phyloP scores from a whole-genome alignment of 2,113 vertebrate species.

The Castor canadensis region DNA sequence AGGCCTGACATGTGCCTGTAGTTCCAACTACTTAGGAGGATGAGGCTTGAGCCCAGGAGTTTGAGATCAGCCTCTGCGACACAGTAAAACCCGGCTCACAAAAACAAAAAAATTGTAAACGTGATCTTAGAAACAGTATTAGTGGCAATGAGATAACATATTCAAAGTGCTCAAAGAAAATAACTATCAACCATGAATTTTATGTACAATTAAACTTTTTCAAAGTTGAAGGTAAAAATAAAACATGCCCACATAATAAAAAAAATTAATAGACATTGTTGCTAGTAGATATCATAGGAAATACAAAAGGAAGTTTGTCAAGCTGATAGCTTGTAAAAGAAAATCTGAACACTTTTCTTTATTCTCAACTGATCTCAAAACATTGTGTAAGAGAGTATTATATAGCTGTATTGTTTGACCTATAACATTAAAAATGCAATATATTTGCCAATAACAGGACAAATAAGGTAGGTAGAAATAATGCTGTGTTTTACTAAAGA shows the following conservation, averaged over 20 bases:
- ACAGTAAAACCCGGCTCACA: neutral
- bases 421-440: constrained; percentile 40
- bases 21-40: neutral
- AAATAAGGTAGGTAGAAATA: neutral
- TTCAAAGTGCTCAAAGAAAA: constrained; percentile 21
- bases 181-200: neutral
- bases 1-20: neutral
- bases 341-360: constrained; percentile 15
- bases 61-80: neutral
- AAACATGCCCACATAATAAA: neutral
- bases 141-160: neutral
- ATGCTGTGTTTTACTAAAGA: constrained; percentile 21
- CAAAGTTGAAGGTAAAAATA: constrained; percentile 41
- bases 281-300: neutral
- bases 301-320: constrained; percentile 49
- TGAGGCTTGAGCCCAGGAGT: neutral
- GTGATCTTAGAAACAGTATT: neutral
- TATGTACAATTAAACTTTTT: constrained; percentile 32
- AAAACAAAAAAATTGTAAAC: neutral
- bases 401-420: constrained; percentile 14
- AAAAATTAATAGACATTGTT: neutral
- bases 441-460: constrained; percentile 48
- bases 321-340: constrained; percentile 35
- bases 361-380: constrained; percentile 38
- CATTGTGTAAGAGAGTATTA: constrained; percentile 11